phyloP scores from a whole-genome alignment of 1,140 invertebrate species.

The Andricus grossulariae region DNA sequence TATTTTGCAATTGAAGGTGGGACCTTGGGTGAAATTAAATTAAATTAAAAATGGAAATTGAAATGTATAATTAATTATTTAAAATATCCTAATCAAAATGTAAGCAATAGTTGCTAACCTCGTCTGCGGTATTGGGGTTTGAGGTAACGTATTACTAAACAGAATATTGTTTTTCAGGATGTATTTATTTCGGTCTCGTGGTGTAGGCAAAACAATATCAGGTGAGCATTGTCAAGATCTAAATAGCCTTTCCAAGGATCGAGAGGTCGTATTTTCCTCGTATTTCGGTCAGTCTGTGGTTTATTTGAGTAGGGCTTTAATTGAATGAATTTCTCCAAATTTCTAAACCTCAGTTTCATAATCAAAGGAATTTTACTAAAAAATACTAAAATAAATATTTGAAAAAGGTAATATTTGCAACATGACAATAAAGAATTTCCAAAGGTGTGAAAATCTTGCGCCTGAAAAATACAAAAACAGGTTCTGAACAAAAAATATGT shows the following conservation, averaged over 20 bases:
- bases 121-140: neutral
- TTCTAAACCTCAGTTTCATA: slow-evolving; percentile 34
- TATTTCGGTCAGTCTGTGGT: slow-evolving; percentile 51
- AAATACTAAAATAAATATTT: too few species aligned
- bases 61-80: too few species aligned
- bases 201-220: slow-evolving; percentile 67
- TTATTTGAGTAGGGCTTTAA: slow-evolving; percentile 36
- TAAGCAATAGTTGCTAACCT: neutral
- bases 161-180: slow-evolving; percentile 13
- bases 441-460: too few species aligned
- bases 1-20: too few species aligned
- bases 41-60: too few species aligned
- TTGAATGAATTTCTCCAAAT: slow-evolving; percentile 44
- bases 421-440: too few species aligned
- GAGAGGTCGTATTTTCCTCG: slow-evolving; percentile 37
- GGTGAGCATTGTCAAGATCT: slow-evolving; percentile 40
- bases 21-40: too few species aligned
- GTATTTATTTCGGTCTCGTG: slow-evolving; percentile 55
- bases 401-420: too few species aligned
- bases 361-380: neutral
- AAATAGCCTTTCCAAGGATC: slow-evolving; percentile 41
- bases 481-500: too few species aligned
- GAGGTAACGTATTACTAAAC: neutral
- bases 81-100: neutral
- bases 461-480: too few species aligned